phyloP scores from a whole-genome alignment of 2,797 vertebrate genomes.

The Lagorchestes hirsutus region DNA sequence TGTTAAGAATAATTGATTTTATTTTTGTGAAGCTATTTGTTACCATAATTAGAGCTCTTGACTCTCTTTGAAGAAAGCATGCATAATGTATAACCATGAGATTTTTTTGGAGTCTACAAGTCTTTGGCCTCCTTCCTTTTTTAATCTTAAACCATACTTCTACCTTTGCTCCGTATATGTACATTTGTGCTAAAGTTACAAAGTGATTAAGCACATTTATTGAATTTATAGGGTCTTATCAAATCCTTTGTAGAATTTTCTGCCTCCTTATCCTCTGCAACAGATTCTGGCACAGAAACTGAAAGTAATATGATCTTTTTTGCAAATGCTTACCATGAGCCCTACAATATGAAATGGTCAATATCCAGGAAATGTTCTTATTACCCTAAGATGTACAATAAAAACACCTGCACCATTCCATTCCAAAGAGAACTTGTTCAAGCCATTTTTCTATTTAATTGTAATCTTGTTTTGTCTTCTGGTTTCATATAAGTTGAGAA shows the following conservation, averaged over 20 bases:
- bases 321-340: not conserved
- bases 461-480: not conserved
- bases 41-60: not conserved
- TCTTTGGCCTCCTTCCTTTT: not conserved
- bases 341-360: not conserved
- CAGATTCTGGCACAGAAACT: not conserved
- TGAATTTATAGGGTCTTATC: not conserved
- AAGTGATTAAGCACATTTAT: not conserved
- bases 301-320: not conserved
- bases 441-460: not conserved
- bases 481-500: not conserved
- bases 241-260: not conserved
- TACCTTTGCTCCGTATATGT: not conserved
- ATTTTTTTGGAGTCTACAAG: not conserved
- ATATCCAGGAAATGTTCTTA: not conserved
- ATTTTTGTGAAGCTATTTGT: not conserved
- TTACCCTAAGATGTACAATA: not conserved
- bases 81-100: not conserved
- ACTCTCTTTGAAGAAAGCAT: not conserved
- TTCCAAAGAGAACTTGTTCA: not conserved
- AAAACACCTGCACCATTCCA: not conserved
- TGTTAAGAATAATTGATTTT: not conserved
- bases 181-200: not conserved
- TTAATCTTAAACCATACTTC: not conserved
- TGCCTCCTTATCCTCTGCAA: not conserved